phyloP scores from a whole-genome alignment of 2,888 invertebrate genomes.

The Stratiomys singularior region DNA sequence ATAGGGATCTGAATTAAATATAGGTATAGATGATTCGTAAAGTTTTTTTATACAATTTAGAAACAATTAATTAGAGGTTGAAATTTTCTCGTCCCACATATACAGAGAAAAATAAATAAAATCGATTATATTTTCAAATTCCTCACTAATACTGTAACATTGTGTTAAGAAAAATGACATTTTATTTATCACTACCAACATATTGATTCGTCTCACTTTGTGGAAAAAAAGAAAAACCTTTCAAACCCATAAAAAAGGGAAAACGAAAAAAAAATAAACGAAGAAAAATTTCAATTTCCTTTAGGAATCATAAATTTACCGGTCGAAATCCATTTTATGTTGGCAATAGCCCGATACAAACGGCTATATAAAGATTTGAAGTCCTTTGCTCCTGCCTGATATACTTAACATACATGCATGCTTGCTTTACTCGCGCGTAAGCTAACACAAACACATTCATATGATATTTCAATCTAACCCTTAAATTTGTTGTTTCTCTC shows the following conservation, averaged over 20 bases:
- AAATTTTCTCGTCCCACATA: too few species aligned
- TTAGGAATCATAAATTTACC: constrained; percentile 52
- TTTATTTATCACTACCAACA: too few species aligned
- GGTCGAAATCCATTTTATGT: constrained; percentile 55
- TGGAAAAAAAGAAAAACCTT: too few species aligned
- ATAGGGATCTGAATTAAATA: too few species aligned
- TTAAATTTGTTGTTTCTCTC: constrained; percentile 22
- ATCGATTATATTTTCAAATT: too few species aligned
- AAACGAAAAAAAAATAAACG: not conserved
- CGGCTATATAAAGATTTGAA: constrained; percentile 21
- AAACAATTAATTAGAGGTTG: too few species aligned
- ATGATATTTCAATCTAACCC: not conserved
- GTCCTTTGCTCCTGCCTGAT: not conserved
- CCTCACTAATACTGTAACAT: too few species aligned
- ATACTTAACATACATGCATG: not conserved
- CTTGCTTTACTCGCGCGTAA: not conserved
- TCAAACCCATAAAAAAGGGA: not conserved
- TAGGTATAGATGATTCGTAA: too few species aligned
- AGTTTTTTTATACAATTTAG: too few species aligned
- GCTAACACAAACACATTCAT: not conserved
- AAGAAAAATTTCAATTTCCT: constrained; percentile 48
- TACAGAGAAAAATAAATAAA: too few species aligned
- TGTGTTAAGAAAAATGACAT: too few species aligned
- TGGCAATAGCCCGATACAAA: constrained; percentile 53
- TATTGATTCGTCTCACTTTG: too few species aligned